Conservation (phyloP, 2,113 vertebrate species). For the Talpa occidentalis region DNA sequence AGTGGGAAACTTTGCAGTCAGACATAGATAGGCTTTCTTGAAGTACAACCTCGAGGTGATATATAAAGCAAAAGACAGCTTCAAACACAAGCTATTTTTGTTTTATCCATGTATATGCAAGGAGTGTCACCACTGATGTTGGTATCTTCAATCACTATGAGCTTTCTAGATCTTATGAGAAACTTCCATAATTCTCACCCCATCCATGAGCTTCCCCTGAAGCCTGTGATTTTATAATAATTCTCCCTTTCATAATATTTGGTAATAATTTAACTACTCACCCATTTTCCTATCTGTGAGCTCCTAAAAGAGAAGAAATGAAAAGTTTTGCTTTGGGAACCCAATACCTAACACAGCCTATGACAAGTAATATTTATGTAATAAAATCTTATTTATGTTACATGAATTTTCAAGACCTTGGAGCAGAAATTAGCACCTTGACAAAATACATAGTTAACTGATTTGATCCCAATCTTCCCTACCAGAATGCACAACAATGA, state of each 20-base stretch:
- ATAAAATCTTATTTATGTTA: not conserved
- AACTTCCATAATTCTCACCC: not conserved
- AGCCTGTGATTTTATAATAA: not conserved
- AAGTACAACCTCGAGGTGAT: not conserved
- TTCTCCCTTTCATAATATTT: not conserved
- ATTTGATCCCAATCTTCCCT: not conserved
- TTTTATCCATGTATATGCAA: not conserved
- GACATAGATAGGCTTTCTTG: not conserved
- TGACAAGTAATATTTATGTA: not conserved
- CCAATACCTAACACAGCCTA: not conserved
- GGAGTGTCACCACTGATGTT: not conserved
- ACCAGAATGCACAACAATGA: not conserved
- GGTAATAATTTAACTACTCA: not conserved
- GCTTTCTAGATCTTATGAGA: not conserved
- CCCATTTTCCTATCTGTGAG: not conserved
- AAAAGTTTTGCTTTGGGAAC: not conserved
- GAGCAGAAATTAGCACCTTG: not conserved
- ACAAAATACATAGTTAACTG: not conserved
- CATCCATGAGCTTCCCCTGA: not conserved
- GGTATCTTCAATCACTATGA: not conserved
- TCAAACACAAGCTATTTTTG: not conserved
- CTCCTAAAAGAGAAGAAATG: not conserved
- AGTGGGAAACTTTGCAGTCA: not conserved
- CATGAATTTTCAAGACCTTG: not conserved
- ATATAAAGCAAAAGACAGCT: not conserved